A percentile compares a stretch with the other conserved stretches of the same genome.
Conservation (phyloP, 2,113 vertebrate species). For the Agapornis roseicollis region DNA sequence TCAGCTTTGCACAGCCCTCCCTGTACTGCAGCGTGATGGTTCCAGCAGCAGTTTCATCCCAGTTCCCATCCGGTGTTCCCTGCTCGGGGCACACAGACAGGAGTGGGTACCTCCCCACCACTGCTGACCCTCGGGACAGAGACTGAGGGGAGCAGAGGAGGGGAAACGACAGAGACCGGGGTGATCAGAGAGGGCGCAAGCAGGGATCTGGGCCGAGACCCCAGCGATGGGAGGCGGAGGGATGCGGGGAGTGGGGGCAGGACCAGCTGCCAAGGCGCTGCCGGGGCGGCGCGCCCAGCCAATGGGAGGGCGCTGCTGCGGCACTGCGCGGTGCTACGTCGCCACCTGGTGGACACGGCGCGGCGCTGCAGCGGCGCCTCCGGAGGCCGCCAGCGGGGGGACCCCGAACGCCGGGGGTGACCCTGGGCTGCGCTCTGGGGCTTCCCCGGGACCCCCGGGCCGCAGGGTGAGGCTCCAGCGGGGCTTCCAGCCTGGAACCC, state of each 20-base stretch:
- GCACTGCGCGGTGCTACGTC: neutral
- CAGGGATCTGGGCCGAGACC: fast-evolving
- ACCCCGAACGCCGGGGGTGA: neutral
- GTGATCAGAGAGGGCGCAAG: neutral
- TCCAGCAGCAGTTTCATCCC: neutral
- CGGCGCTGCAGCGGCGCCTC: neutral
- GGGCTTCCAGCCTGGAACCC: neutral
- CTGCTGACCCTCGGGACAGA: neutral
- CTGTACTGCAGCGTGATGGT: fast-evolving
- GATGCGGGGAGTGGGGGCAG: neutral
- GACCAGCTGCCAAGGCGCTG: neutral
- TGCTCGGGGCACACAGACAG: fast-evolving
- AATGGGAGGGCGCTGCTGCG: neutral
- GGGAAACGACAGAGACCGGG: neutral
- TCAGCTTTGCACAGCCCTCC: neutral
- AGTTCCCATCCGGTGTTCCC: fast-evolving
- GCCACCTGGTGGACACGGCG: neutral
- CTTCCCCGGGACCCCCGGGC: neutral
- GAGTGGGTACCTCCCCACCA: neutral
- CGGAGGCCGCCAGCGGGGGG: neutral
- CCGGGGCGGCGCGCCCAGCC: neutral
- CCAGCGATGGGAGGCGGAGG: fast-evolving
- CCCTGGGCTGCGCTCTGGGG: neutral
- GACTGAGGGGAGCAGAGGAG: neutral
- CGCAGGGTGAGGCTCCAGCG: neutral